Evolutionary conservation across 2,797 vertebrate genomes (phyloP).

Genomic region (Petrocephalus sullivani): DNA sequence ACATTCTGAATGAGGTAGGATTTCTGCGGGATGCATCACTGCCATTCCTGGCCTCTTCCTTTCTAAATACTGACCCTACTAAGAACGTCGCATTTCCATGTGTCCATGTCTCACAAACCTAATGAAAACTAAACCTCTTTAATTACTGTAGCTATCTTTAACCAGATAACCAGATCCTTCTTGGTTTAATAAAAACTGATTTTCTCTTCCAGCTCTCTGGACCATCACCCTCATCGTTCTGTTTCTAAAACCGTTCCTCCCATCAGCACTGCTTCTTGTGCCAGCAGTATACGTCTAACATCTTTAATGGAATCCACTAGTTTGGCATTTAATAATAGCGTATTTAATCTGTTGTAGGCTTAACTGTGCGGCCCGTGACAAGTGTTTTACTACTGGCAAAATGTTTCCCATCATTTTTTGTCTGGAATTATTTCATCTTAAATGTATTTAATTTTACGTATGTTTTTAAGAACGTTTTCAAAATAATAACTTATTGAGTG

Average conservation of each 20-base stretch:
- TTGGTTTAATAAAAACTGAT: not conserved
- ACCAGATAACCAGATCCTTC: not conserved
- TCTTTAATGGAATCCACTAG: not conserved
- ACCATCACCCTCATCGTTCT: not conserved
- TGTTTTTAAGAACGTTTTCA: not conserved
- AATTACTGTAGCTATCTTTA: not conserved
- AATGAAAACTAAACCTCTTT: not conserved
- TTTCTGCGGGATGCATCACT: conserved; percentile 32
- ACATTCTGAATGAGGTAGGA: conserved; percentile 90
- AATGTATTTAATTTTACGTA: not conserved
- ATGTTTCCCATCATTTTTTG: not conserved
- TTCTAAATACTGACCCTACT: conserved; percentile 24
- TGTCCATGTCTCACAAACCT: not conserved
- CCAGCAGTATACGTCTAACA: conserved; percentile 9
- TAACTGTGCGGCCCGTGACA: not conserved
- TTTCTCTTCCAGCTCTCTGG: not conserved
- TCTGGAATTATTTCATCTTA: not conserved
- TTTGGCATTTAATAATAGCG: not conserved
- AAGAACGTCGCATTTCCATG: not conserved
- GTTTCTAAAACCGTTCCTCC: not conserved
- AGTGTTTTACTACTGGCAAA: not conserved
- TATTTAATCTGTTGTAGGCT: not conserved
- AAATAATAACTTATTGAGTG: not conserved
- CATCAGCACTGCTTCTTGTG: conserved; percentile 18
- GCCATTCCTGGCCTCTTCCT: conserved; percentile 32